Percentiles rank a stretch among this genome's conserved stretches.
phyloP scores from a whole-genome alignment of 2,113 vertebrate species.

The Chiloscyllium plagiosum region DNA sequence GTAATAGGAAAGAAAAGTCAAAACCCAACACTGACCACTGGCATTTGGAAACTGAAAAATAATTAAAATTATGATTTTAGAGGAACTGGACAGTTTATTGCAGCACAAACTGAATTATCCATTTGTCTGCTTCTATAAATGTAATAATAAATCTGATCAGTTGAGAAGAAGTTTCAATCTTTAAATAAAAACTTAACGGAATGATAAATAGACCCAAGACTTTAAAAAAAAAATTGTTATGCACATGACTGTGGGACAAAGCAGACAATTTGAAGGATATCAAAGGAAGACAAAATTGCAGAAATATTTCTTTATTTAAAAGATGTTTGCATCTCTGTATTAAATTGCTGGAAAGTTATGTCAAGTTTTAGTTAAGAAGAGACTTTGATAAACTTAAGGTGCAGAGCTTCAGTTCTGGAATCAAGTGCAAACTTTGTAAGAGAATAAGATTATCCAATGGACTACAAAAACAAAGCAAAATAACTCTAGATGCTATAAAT shows the following conservation, averaged over 20 bases:
- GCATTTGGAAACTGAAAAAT: not conserved
- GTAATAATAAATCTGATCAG: not conserved
- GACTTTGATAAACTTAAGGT: not conserved
- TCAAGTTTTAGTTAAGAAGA: not conserved
- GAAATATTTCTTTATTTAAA: not conserved
- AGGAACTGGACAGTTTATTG: not conserved
- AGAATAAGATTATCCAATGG: not conserved
- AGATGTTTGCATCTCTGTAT: not conserved
- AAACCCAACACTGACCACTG: not conserved
- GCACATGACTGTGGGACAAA: not conserved
- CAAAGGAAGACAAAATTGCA: not conserved
- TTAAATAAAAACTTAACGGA: not conserved
- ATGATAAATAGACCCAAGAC: not conserved
- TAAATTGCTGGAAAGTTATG: not conserved
- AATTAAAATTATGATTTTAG: not conserved
- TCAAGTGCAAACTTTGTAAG: not conserved
- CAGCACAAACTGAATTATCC: not conserved
- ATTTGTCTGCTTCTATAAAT: not conserved
- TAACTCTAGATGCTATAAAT: no score
- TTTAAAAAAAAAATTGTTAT: not conserved
- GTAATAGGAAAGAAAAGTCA: not conserved
- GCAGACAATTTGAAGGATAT: not conserved
- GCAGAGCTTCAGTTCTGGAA: not conserved
- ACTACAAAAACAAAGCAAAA: no score
- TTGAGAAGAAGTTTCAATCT: not conserved